A percentile compares a stretch with the other conserved stretches of the same genome.
Conservation (phyloP, 2,113 vertebrate species). For the Lichenostomus cassidix region DNA sequence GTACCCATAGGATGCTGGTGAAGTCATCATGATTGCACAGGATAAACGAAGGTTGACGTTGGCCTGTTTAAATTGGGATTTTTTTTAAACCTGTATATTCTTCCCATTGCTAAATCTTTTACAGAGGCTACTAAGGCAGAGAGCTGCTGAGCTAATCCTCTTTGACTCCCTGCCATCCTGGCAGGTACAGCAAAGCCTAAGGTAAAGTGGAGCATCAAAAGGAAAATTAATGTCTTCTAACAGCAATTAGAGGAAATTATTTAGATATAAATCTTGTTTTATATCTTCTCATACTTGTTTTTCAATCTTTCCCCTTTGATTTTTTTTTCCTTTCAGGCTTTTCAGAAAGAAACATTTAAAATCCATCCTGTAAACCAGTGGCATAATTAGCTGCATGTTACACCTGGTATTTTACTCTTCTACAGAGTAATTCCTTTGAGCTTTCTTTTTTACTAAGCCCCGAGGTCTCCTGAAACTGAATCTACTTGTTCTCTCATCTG, state of each 20-base stretch:
- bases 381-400: slow-evolving; percentile 71
- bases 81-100: neutral
- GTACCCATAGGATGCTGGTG: slow-evolving; percentile 38
- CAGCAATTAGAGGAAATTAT: slow-evolving; percentile 85
- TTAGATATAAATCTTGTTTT: slow-evolving; percentile 83
- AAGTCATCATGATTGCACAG: slow-evolving; percentile 24
- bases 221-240: slow-evolving; percentile 83
- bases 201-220: slow-evolving; percentile 81
- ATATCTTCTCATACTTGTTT: slow-evolving; percentile 81
- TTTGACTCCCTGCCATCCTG: slow-evolving; percentile 79
- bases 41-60: slow-evolving; percentile 21
- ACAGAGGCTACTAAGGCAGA: slow-evolving; percentile 55
- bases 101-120: slow-evolving; percentile 66
- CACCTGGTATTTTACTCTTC: slow-evolving; percentile 70
- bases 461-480: slow-evolving; percentile 45
- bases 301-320: slow-evolving; percentile 79
- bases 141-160: slow-evolving; percentile 74
- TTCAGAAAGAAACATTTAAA: slow-evolving; percentile 71
- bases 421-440: slow-evolving; percentile 55
- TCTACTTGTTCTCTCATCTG: slow-evolving; percentile 46
- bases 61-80: slow-evolving; percentile 24
- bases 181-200: slow-evolving; percentile 73
- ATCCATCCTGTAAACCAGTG: slow-evolving; percentile 59
- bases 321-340: slow-evolving; percentile 73
- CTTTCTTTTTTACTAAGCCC: slow-evolving; percentile 57